These are phyloP conservation scores for Mus spicilegus DNA, from an alignment of 2,113 vertebrate species.

Conservation along the genomic window DNA sequence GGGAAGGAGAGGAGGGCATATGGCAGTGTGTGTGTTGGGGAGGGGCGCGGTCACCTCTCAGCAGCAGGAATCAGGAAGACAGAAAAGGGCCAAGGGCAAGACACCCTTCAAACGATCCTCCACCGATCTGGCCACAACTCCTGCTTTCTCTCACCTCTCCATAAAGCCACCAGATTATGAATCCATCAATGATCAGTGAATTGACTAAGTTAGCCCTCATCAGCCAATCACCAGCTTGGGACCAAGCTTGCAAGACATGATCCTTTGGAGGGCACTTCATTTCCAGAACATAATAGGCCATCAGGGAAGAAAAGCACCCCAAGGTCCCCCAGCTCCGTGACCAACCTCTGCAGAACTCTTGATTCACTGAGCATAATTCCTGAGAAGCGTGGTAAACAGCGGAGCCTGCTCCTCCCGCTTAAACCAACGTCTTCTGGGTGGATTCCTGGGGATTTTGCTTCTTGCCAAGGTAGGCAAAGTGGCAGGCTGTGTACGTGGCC, in stretches of 20 bases:
- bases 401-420: not conserved
- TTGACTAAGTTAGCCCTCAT: not conserved
- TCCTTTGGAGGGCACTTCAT: not conserved
- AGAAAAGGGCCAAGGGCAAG: not conserved
- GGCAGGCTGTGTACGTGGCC: rapidly evolving
- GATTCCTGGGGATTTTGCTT: not conserved
- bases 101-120: not conserved
- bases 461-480: not conserved
- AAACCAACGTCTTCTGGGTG: not conserved
- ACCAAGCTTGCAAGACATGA: not conserved
- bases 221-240: not conserved
- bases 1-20: not conserved
- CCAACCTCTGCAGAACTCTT: not conserved
- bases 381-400: not conserved
- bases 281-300: not conserved
- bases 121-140: not conserved
- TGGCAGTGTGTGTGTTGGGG: no score
- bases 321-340: no score
- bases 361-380: not conserved
- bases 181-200: not conserved
- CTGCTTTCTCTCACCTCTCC: not conserved
- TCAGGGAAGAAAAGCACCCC: not conserved
- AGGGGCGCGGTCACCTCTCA: no score
- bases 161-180: not conserved
- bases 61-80: not conserved